A percentile compares a stretch with the other conserved stretches of the same genome.
phyloP scores from a whole-genome alignment of 2,113 vertebrate species.

The Agapornis roseicollis region DNA sequence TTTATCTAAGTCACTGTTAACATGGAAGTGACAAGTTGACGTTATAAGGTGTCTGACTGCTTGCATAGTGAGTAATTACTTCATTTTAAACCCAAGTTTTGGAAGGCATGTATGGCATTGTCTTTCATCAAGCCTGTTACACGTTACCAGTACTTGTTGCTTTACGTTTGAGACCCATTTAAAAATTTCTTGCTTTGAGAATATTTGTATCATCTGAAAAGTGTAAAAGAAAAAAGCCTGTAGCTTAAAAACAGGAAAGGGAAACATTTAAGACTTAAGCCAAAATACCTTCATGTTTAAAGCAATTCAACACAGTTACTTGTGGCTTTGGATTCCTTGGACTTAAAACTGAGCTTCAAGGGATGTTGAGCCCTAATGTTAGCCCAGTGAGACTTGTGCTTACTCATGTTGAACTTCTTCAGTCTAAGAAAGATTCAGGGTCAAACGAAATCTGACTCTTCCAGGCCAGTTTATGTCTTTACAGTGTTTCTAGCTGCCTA shows the following conservation, averaged over 20 bases:
- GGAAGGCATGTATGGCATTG: background rate
- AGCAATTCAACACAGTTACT: background rate
- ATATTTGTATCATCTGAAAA: background rate
- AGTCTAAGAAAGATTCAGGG: background rate
- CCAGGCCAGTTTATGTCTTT: background rate
- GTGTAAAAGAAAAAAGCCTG: background rate
- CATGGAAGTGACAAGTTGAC: background rate
- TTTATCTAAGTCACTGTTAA: background rate
- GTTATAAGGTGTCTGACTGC: background rate
- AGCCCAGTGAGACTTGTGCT: background rate
- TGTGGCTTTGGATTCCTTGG: background rate
- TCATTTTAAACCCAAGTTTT: background rate
- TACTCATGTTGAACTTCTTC: background rate
- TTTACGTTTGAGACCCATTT: background rate
- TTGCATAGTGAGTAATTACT: background rate
- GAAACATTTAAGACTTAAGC: background rate
- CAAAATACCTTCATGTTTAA: background rate
- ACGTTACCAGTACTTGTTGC: background rate
- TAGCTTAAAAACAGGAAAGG: background rate
- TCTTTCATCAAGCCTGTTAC: background rate
- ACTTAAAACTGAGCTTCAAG: background rate
- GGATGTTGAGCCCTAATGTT: background rate
- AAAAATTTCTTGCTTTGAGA: background rate
- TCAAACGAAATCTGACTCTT: background rate
- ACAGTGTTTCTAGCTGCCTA: background rate